Percentiles rank a stretch among this genome's conserved stretches.
phyloP scores from a whole-genome alignment of 2,888 invertebrate species.

The Polymixis lichenea region DNA sequence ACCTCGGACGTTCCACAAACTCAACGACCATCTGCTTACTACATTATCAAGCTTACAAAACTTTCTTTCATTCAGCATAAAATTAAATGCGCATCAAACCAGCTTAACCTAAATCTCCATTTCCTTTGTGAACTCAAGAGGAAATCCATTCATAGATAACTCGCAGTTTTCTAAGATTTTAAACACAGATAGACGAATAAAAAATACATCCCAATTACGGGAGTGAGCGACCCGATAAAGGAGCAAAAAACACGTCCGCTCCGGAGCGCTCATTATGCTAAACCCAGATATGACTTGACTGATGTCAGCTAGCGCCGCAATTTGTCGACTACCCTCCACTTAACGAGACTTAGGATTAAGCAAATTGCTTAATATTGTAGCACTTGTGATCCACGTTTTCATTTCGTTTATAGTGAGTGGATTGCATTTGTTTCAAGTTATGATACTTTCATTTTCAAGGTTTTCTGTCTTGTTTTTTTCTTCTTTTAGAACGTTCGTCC shows the following conservation, averaged over 20 bases:
- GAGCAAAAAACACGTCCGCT: conserved; percentile 69
- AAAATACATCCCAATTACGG: conserved; percentile 71
- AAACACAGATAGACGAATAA: conserved; percentile 65
- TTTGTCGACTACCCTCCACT: conserved; percentile 74
- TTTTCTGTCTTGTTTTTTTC: background rate
- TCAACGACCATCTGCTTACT: conserved; percentile 24
- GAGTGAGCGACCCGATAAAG: conserved; percentile 63
- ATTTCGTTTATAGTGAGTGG: conserved; percentile 42
- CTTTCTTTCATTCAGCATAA: conserved; percentile 46
- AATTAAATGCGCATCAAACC: conserved; percentile 58
- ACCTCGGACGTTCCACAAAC: background rate
- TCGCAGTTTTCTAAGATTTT: conserved; percentile 58
- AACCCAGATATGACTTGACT: conserved; percentile 75
- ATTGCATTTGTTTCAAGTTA: conserved; percentile 29
- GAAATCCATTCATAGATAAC: conserved; percentile 53
- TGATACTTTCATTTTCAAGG: conserved; percentile 17
- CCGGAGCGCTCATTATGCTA: conserved; percentile 70
- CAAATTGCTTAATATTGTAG: conserved; percentile 70
- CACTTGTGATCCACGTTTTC: conserved; percentile 58
- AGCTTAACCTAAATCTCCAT: conserved; percentile 51
- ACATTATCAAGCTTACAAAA: conserved; percentile 46
- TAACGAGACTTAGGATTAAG: conserved; percentile 69
- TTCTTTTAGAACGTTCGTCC: background rate
- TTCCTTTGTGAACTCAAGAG: conserved; percentile 56
- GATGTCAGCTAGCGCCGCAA: conserved; percentile 69